A percentile compares a stretch with the other conserved stretches of the same genome.
These are phyloP conservation scores for Tenthredo mesomela DNA, from an alignment of 2,888 invertebrate species.

Conservation along the genomic window DNA sequence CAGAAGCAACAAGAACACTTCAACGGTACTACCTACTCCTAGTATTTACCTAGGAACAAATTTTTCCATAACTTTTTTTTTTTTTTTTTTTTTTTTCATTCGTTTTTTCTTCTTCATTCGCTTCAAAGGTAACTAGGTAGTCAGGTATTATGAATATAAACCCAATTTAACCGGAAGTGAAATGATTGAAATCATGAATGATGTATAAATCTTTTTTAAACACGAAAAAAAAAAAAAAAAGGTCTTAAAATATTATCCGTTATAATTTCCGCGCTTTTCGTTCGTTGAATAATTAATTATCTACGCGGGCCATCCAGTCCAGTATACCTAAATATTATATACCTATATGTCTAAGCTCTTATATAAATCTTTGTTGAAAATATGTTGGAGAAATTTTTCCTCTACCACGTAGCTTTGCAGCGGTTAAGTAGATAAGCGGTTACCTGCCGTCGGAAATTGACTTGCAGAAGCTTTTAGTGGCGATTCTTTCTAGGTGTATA, in stretches of 20 bases:
- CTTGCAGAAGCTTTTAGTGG: slow-evolving; percentile 34
- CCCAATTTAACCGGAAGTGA: not conserved
- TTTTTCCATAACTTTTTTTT: not conserved
- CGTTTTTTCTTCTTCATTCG: no score
- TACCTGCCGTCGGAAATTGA: slow-evolving; percentile 28
- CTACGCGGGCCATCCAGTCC: not conserved
- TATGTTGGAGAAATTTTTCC: not conserved
- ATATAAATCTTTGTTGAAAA: slow-evolving; percentile 10
- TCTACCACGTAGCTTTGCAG: not conserved
- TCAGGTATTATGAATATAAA: not conserved
- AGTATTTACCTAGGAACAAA: not conserved
- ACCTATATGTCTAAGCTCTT: not conserved
- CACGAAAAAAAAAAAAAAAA: not conserved
- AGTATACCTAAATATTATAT: not conserved
- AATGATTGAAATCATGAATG: not conserved
- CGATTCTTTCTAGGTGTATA: slow-evolving; percentile 27
- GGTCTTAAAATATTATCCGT: not conserved
- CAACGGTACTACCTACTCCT: not conserved
- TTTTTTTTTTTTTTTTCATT: no score
- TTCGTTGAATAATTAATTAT: not conserved
- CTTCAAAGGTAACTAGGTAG: no score
- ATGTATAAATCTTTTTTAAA: slow-evolving; percentile 8
- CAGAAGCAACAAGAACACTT: not conserved
- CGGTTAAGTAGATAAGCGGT: slow-evolving; percentile 24
- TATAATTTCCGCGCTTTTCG: slow-evolving; percentile 25